These are phyloP conservation scores for Idaea straminata DNA, from an alignment of 2,888 invertebrate genomes.

Conservation along the genomic window DNA sequence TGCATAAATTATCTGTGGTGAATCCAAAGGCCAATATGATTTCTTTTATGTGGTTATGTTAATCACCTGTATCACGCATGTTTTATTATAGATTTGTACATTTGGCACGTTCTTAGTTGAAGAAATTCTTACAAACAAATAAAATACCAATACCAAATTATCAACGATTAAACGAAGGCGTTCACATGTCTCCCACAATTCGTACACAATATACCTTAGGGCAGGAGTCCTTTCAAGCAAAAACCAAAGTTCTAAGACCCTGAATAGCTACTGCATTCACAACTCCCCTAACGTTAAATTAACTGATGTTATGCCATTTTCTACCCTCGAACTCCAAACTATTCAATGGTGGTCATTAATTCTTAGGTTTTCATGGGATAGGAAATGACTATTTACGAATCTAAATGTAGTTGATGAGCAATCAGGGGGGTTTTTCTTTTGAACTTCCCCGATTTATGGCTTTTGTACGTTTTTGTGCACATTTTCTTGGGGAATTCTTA, in stretches of 20 bases:
- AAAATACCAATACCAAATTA: slow-evolving; percentile 3
- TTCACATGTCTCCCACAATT: slow-evolving; percentile 14
- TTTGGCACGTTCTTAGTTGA: too few species aligned
- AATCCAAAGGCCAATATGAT: too few species aligned
- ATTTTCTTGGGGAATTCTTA: background rate
- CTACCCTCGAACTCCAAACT: slow-evolving; percentile 21
- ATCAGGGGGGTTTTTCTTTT: slow-evolving; percentile 35
- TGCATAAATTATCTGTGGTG: too few species aligned
- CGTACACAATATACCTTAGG: slow-evolving; percentile 12
- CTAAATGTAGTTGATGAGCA: slow-evolving; percentile 51
- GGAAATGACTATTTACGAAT: slow-evolving; percentile 53
- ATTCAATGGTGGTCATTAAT: slow-evolving; percentile 52
- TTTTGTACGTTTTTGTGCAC: slow-evolving; percentile 10
- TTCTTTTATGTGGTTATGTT: too few species aligned
- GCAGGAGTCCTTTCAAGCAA: slow-evolving; percentile 23
- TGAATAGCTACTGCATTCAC: slow-evolving; percentile 27
- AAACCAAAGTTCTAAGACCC: slow-evolving; percentile 30
- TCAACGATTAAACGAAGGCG: slow-evolving; percentile 7
- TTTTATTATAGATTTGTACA: too few species aligned
- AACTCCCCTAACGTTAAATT: slow-evolving; percentile 30
- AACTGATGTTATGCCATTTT: slow-evolving; percentile 32
- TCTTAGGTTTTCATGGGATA: slow-evolving; percentile 43
- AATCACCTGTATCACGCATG: too few species aligned
- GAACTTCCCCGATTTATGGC: slow-evolving; percentile 23
- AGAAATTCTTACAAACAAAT: background rate